phyloP scores from a whole-genome alignment of 2,888 invertebrate genomes.

The Muschampia plurimacula region DNA sequence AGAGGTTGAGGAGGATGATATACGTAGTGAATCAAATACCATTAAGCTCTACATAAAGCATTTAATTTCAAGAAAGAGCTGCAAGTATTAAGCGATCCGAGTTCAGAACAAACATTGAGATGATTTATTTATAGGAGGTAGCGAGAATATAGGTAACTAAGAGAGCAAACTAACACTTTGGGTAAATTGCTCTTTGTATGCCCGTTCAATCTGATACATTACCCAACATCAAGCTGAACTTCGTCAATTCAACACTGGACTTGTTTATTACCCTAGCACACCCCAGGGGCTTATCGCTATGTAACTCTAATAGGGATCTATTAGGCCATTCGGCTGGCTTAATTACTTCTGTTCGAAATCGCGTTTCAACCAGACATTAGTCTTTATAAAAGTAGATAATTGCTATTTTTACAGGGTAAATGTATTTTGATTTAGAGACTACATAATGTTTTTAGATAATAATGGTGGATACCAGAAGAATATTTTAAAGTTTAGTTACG shows the following conservation, averaged over 20 bases:
- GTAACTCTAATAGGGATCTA: conserved; percentile 71
- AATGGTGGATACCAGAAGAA: too few species aligned
- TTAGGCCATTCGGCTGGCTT: conserved; percentile 61
- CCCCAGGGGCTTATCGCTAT: conserved; percentile 67
- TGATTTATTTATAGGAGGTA: background rate
- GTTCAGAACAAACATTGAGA: background rate
- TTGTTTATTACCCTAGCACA: conserved; percentile 52
- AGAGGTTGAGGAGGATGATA: background rate
- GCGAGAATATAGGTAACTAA: background rate
- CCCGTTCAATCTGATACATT: conserved; percentile 37
- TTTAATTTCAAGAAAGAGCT: background rate
- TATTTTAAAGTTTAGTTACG: too few species aligned
- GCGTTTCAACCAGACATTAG: conserved; percentile 31
- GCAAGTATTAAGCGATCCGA: background rate
- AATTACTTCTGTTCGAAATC: conserved; percentile 52
- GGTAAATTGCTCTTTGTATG: conserved; percentile 26
- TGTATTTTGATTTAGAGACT: background rate
- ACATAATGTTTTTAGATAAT: too few species aligned
- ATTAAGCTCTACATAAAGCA: background rate
- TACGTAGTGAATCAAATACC: background rate
- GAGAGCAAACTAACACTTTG: conserved; percentile 10
- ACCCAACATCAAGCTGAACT: conserved; percentile 36
- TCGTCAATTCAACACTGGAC: conserved; percentile 48
- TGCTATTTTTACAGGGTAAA: conserved; percentile 14
- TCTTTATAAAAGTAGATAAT: conserved; percentile 41